phyloP scores from a whole-genome alignment of 2,888 invertebrate genomes.

The Dolichomitus sp. region DNA sequence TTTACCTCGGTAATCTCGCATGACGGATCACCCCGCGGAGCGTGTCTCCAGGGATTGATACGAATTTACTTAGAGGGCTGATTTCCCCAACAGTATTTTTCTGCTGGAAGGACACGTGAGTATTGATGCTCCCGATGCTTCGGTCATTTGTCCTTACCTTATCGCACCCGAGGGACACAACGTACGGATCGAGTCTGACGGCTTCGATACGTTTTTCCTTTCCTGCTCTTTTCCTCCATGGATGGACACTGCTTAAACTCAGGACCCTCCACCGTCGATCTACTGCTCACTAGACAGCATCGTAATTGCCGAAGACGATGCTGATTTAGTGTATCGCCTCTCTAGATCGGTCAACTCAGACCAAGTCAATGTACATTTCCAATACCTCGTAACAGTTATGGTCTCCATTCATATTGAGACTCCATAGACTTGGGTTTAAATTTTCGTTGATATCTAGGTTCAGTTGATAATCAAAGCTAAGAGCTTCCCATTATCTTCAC shows the following conservation, averaged over 20 bases:
- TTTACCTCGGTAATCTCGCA: conserved; percentile 84
- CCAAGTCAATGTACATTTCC: conserved; percentile 36
- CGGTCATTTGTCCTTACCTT: conserved; percentile 85
- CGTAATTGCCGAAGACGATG: conserved; percentile 65
- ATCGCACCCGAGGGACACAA: conserved; percentile 83
- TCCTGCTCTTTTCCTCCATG: conserved; percentile 25
- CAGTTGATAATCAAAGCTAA: conserved; percentile 28
- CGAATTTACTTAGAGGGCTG: conserved; percentile 86
- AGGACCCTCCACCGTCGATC: conserved; percentile 49
- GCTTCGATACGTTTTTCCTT: conserved; percentile 61
- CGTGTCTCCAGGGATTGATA: conserved; percentile 82
- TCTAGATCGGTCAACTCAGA: conserved; percentile 43
- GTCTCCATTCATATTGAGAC: not conserved
- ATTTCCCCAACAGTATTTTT: conserved; percentile 81
- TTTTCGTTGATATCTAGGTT: conserved; percentile 30
- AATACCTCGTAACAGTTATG: not conserved
- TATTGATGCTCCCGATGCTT: conserved; percentile 71
- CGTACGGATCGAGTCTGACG: conserved; percentile 46
- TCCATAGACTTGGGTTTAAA: conserved; percentile 6
- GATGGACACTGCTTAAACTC: conserved; percentile 18
- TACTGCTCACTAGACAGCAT: conserved; percentile 50
- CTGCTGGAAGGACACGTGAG: conserved; percentile 69
- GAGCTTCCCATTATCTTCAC: conserved; percentile 42
- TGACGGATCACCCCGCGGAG: conserved; percentile 80
- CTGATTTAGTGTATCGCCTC: conserved; percentile 60